A percentile compares a stretch with the other conserved stretches of the same genome.
Conservation (phyloP, 2,888 invertebrate genomes). For the Scelioninae gen. 1 region DNA sequence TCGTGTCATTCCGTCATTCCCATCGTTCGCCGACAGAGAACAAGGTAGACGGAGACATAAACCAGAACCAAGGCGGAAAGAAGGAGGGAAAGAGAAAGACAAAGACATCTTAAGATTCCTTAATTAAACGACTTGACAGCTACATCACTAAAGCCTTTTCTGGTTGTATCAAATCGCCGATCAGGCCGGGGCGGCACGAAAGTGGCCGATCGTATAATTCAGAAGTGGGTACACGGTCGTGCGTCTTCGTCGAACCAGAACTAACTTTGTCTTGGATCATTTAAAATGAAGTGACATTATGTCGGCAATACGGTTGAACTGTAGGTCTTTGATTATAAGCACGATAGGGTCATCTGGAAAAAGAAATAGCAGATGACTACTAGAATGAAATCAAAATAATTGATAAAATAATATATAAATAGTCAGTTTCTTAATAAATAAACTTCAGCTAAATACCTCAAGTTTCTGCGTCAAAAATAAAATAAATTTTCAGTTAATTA, state of each 20-base stretch:
- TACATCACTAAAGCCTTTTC: conserved; percentile 79
- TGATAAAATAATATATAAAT: too few species aligned
- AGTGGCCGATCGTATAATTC: conserved; percentile 60
- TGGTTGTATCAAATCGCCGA: conserved; percentile 70
- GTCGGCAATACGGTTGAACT: too few species aligned
- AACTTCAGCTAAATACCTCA: too few species aligned
- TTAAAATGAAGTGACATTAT: too few species aligned
- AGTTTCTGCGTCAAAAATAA: too few species aligned
- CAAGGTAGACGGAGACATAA: neutral
- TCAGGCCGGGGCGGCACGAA: conserved; percentile 66
- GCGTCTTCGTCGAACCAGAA: conserved; percentile 15
- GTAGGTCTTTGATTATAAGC: too few species aligned
- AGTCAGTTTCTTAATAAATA: too few species aligned
- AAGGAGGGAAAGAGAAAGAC: conserved; percentile 15
- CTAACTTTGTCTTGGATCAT: conserved; percentile 15
- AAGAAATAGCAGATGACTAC: too few species aligned
- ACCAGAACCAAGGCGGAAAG: conserved; percentile 2
- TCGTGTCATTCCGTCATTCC: conserved; percentile 58
- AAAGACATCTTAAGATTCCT: conserved; percentile 77
- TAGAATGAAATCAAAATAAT: too few species aligned
- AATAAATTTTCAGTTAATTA: too few species aligned
- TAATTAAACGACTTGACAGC: conserved; percentile 83
- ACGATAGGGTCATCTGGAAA: too few species aligned
- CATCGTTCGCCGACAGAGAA: conserved; percentile 37
- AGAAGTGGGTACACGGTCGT: conserved; percentile 36